Evolutionary conservation across 2,797 vertebrate genomes (phyloP).

Genomic region (Eulemur mongoz): DNA sequence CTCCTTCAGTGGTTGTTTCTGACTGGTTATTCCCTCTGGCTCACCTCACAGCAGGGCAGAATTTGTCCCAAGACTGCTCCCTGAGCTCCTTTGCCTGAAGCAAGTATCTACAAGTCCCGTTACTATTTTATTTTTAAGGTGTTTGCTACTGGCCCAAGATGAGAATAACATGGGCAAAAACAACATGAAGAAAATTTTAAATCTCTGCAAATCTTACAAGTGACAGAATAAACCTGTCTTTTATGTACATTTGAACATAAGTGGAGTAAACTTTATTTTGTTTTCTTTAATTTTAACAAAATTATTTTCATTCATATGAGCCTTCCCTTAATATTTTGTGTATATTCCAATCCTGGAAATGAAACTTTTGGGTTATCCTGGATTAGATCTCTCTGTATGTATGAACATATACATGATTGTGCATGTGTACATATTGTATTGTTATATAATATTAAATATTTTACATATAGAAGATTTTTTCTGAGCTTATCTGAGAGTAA

Average conservation of each 20-base stretch:
- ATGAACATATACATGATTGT: background rate
- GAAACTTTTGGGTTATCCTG: background rate
- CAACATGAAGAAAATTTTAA: background rate
- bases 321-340: background rate
- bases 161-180: background rate
- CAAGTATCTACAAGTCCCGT: background rate
- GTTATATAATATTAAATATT: too few relatives aligned
- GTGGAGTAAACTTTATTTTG: background rate
- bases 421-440: background rate
- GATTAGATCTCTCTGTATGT: background rate
- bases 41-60: background rate
- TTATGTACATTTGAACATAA: background rate
- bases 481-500: constrained; percentile 2
- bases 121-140: constrained; percentile 10
- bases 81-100: background rate
- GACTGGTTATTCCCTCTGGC: background rate
- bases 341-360: background rate
- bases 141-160: background rate
- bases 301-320: background rate
- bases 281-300: background rate
- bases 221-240: background rate
- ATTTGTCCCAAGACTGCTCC: background rate
- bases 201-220: background rate
- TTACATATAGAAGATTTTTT: background rate
- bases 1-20: background rate